Evolutionary conservation across 2,888 invertebrate species (phyloP).

Genomic region (Gortyna flavago): DNA sequence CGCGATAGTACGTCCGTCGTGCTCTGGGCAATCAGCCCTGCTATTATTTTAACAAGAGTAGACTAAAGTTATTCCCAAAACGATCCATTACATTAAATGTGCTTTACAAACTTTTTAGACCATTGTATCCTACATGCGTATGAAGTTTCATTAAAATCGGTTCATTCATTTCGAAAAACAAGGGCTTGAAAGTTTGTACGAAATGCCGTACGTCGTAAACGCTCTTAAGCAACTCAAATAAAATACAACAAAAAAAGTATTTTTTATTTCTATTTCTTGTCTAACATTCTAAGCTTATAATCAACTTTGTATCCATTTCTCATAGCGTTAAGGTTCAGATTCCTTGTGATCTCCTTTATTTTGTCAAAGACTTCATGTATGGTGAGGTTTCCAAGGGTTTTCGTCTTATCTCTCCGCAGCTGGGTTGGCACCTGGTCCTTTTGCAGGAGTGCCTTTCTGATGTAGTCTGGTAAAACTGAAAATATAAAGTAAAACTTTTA

Average conservation of each 20-base stretch:
- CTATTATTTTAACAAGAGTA: too few species aligned
- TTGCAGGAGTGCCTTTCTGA: constrained; percentile 71
- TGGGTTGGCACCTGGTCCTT: constrained; percentile 68
- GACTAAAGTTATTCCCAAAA: too few species aligned
- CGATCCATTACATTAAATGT: too few species aligned
- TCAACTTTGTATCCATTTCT: constrained; percentile 84
- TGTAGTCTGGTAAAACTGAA: constrained; percentile 77
- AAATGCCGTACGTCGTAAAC: too few species aligned
- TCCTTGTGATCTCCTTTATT: constrained; percentile 78
- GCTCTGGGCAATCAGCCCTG: too few species aligned
- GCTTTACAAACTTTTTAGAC: too few species aligned
- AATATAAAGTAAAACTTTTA: constrained; percentile 17
- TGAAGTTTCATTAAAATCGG: too few species aligned
- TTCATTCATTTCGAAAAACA: too few species aligned
- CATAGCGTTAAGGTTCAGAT: constrained; percentile 76
- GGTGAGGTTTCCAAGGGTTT: constrained; percentile 74
- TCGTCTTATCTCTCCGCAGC: constrained; percentile 67
- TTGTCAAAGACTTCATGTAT: constrained; percentile 76
- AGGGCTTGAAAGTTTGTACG: too few species aligned
- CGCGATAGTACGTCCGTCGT: too few species aligned
- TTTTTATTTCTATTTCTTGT: constrained; percentile 18
- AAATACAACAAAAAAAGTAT: neutral
- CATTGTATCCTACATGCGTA: too few species aligned
- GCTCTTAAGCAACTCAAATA: neutral
- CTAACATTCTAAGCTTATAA: constrained; percentile 77